Percentiles rank a stretch among this genome's conserved stretches.
These are phyloP conservation scores for Dolomedes plantarius DNA, from an alignment of 2,888 invertebrate species.

Conservation along the genomic window DNA sequence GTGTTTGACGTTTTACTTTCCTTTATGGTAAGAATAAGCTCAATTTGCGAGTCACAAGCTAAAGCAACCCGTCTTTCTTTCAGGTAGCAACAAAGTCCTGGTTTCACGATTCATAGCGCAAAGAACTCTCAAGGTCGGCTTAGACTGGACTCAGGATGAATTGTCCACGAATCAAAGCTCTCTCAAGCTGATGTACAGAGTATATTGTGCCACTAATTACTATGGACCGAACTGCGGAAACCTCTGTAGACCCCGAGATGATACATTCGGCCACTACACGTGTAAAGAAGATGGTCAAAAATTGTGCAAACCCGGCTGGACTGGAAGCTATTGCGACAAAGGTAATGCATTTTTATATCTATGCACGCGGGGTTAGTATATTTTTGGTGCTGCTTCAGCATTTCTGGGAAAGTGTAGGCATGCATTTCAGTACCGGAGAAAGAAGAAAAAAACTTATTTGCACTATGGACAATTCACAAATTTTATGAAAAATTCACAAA, in stretches of 20 bases:
- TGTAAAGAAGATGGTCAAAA: conserved; percentile 88
- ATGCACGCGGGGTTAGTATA: too few relatives aligned
- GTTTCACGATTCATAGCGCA: conserved; percentile 92
- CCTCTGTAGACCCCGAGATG: conserved; percentile 93
- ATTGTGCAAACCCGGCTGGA: conserved; percentile 93
- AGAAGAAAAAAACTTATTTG: too few relatives aligned
- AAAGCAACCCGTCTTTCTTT: too few relatives aligned
- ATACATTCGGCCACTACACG: conserved; percentile 95
- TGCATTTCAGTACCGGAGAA: too few relatives aligned
- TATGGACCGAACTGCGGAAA: conserved; percentile 94
- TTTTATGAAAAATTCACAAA: too few relatives aligned
- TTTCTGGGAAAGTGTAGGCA: too few relatives aligned
- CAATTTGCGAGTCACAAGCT: too few relatives aligned
- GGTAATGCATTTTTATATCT: too few relatives aligned
- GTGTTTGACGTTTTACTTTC: too few relatives aligned
- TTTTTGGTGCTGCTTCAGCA: too few relatives aligned
- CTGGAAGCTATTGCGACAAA: neutral
- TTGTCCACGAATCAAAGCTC: conserved; percentile 83
- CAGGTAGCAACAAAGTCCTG: conserved; percentile 77
- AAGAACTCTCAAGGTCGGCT: conserved; percentile 88
- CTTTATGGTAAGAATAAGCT: too few relatives aligned
- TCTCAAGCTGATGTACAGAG: conserved; percentile 76
- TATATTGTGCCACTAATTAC: conserved; percentile 78
- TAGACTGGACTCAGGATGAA: conserved; percentile 89
- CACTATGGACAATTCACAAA: too few relatives aligned